Evolutionary conservation across 2,797 vertebrate species (phyloP).

Genomic region (Tragelaphus oryx): DNA sequence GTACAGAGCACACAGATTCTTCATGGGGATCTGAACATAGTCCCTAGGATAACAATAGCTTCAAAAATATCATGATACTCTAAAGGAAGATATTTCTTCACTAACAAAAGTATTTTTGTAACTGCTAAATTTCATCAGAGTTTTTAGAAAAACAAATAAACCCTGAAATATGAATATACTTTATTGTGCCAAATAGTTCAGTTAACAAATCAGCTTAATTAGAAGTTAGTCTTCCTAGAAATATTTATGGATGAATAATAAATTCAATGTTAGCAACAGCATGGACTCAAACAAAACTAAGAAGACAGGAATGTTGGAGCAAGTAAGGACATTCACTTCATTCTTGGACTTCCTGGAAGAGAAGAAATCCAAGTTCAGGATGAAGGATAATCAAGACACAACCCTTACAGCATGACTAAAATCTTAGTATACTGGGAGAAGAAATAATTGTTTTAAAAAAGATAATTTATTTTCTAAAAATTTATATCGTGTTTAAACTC

Average conservation of each 20-base stretch:
- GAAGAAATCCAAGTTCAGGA: not conserved
- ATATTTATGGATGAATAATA: not conserved
- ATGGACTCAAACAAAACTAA: not conserved
- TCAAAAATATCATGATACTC: not conserved
- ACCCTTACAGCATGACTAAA: not conserved
- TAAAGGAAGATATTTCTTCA: not conserved
- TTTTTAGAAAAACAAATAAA: not conserved
- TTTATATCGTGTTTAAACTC: not conserved
- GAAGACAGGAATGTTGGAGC: not conserved
- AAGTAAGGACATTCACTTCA: not conserved
- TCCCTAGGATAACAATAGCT: not conserved
- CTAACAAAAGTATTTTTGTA: conserved; percentile 24
- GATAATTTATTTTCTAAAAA: not conserved
- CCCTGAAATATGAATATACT: not conserved
- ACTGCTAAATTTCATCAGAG: not conserved
- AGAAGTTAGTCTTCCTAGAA: not conserved
- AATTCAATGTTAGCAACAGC: not conserved
- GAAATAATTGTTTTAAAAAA: not conserved
- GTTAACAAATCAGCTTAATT: not conserved
- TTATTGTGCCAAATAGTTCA: not conserved
- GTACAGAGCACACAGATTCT: not conserved
- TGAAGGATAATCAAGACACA: not conserved
- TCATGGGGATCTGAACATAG: not conserved
- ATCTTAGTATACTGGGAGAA: not conserved
- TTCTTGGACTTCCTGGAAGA: not conserved